Evolutionary conservation across 2,797 vertebrate genomes (phyloP).

Genomic region (Nasua narica): DNA sequence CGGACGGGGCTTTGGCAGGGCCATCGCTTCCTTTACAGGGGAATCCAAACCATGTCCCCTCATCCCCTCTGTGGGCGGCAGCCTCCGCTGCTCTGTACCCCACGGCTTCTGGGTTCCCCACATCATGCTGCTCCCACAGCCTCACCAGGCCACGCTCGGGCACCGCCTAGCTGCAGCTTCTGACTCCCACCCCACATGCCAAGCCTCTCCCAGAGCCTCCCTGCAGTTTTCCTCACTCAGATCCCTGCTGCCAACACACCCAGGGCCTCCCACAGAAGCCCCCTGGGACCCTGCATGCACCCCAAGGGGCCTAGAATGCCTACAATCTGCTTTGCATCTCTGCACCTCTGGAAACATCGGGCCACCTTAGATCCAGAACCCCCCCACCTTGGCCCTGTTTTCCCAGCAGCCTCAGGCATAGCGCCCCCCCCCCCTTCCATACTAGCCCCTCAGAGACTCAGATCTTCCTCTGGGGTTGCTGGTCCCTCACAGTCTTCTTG

Average conservation of each 20-base stretch:
- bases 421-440: too few relatives aligned
- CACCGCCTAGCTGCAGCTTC: slow-evolving; percentile 58
- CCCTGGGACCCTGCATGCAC: slow-evolving; percentile 51
- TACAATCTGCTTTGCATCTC: slow-evolving; percentile 40
- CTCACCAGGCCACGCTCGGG: not conserved
- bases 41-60: slow-evolving; percentile 86
- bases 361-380: not conserved
- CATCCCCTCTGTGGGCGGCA: slow-evolving; percentile 68
- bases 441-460: not conserved
- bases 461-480: not conserved
- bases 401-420: not conserved
- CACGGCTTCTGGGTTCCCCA: slow-evolving; percentile 83
- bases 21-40: slow-evolving; percentile 98
- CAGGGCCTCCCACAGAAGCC: not conserved
- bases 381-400: not conserved
- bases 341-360: not conserved
- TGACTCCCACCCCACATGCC: not conserved
- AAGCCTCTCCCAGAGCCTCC: not conserved
- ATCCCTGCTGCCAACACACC: not conserved
- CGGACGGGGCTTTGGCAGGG: slow-evolving; percentile 92
- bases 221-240: not conserved
- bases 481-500: not conserved
- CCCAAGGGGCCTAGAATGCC: not conserved
- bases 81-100: slow-evolving; percentile 60
- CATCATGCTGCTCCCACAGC: slow-evolving; percentile 50